Conservation (phyloP, 1,140 invertebrate species). For the Aethina tumida region DNA sequence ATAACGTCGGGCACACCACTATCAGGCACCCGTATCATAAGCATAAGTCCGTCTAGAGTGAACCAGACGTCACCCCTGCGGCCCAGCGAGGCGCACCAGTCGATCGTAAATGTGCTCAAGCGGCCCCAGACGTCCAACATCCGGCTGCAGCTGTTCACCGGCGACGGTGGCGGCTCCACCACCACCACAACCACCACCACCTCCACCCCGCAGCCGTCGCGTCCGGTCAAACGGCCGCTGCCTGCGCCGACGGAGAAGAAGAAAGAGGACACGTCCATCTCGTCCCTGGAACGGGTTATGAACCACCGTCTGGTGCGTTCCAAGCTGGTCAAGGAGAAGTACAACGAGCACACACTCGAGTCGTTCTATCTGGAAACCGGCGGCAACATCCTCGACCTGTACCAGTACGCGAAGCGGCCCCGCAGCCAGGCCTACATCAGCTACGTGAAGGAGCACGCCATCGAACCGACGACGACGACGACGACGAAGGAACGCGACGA, state of each 20-base stretch:
- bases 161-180: slow-evolving; percentile 19
- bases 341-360: slow-evolving; percentile 73
- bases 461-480: slow-evolving; percentile 44
- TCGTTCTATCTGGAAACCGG: slow-evolving; percentile 75
- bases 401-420: slow-evolving; percentile 68
- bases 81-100: slow-evolving; percentile 33
- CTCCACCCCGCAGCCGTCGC: slow-evolving; percentile 36
- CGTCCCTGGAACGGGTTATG: slow-evolving; percentile 31
- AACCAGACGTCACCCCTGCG: slow-evolving; percentile 25
- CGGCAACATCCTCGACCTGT: slow-evolving; percentile 80
- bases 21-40: slow-evolving; percentile 31
- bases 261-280: slow-evolving; percentile 31
- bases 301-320: slow-evolving; percentile 33
- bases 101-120: slow-evolving; percentile 35
- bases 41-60: slow-evolving; percentile 28
- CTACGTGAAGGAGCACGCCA: slow-evolving; percentile 63
- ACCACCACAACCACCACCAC: slow-evolving; percentile 30
- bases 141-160: slow-evolving; percentile 27
- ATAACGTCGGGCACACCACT: slow-evolving; percentile 24
- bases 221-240: slow-evolving; percentile 23
- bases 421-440: slow-evolving; percentile 58
- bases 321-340: slow-evolving; percentile 41
- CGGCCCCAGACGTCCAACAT: slow-evolving; percentile 24
- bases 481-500: slow-evolving; percentile 30
- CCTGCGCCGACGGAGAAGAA: slow-evolving; percentile 25